Base-by-base conservation (phyloP, 2,113 vertebrate species). In the Zosterops japonicus region DNA sequence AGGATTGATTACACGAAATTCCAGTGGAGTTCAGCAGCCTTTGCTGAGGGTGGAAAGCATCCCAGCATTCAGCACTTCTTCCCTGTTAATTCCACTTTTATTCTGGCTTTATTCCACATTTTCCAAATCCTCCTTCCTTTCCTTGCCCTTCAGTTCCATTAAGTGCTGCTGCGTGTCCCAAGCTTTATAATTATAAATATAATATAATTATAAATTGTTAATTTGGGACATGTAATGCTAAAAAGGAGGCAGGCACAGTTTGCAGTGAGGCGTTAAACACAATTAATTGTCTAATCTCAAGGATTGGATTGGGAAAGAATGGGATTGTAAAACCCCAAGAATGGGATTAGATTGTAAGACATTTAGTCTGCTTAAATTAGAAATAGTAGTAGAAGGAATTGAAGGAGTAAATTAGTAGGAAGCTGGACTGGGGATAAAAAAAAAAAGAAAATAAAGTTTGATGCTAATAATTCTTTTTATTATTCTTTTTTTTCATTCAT, bases 1-100 rank as follows among this genome's bases (percentile, higher is more conserved):
- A 14, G 79, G 7, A 10, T 2, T 7, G 46, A 15, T 50, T 8
- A 3, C 39, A 53, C 0, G 0, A 17, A 41, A 5, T 41, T 15
- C 49, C 20, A 1, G 31, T 3, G 39, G 77, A 20, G 63, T 47
- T 29, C 4, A 36, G 69, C 23, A 36, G 42, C 61, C 35, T 79
- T 24, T 47, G 42, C 67, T 5, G 9, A 53, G 75, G 55, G n/a
- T 39, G n/a, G 24, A 8, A 47, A 78, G 4, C 41, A 16, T 18
- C 11, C 0, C 77, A 36, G 25, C 17, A 1, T 42, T 52, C 59
- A 22, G 77, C 72, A 42, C 28, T 44, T 42, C 3, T 2, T 27
- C 74, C 65, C 46, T 87, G 55, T 12, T 24, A n/a, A 71, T 53
- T 36, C 52, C 35, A 3, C 65, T 57, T 53, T 12, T 41, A 7